A percentile compares a stretch with the other conserved stretches of the same genome.
Evolutionary conservation across 1,140 invertebrate species (phyloP).

Genomic region (Ips typographus): DNA sequence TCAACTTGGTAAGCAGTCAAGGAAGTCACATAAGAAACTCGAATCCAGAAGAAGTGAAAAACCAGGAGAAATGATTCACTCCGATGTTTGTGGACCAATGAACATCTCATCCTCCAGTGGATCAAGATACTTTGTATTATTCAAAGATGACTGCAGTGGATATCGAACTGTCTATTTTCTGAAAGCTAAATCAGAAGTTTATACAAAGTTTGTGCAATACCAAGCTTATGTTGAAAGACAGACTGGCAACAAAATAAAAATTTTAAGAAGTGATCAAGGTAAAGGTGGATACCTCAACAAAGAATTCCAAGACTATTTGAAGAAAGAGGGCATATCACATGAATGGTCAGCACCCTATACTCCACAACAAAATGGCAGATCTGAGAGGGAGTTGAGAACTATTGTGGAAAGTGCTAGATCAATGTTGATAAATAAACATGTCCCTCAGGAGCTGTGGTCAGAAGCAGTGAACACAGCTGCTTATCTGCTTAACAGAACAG

Average conservation of each 20-base stretch:
- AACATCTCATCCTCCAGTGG: conserved; percentile 47
- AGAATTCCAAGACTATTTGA: conserved; percentile 36
- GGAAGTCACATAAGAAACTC: conserved; percentile 24
- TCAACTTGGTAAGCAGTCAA: conserved; percentile 45
- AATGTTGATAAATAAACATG: conserved; percentile 48
- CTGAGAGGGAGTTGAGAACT: conserved; percentile 52
- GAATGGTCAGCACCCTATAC: conserved; percentile 45
- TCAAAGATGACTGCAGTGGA: conserved; percentile 53
- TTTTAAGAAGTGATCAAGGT: conserved; percentile 33
- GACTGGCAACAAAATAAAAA: conserved; percentile 31
- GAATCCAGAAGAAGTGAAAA: conserved; percentile 26
- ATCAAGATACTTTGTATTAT: conserved; percentile 52
- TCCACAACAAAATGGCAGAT: conserved; percentile 51
- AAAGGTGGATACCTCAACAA: conserved; percentile 43
- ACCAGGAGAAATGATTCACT: conserved; percentile 49
- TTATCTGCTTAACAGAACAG: conserved; percentile 49
- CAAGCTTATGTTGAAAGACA: conserved; percentile 17
- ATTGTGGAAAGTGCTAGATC: conserved; percentile 50
- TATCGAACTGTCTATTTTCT: conserved; percentile 52
- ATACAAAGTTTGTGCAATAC: conserved; percentile 13
- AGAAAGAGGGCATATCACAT: conserved; percentile 38
- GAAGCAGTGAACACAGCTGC: conserved; percentile 53
- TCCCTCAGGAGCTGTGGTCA: conserved; percentile 52
- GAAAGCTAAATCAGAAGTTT: conserved; percentile 50
- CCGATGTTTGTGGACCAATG: conserved; percentile 52